A percentile compares a stretch with the other conserved stretches of the same genome.
These are phyloP conservation scores for Galeruca laticollis DNA, from an alignment of 2,888 invertebrate species.

Conservation along the genomic window DNA sequence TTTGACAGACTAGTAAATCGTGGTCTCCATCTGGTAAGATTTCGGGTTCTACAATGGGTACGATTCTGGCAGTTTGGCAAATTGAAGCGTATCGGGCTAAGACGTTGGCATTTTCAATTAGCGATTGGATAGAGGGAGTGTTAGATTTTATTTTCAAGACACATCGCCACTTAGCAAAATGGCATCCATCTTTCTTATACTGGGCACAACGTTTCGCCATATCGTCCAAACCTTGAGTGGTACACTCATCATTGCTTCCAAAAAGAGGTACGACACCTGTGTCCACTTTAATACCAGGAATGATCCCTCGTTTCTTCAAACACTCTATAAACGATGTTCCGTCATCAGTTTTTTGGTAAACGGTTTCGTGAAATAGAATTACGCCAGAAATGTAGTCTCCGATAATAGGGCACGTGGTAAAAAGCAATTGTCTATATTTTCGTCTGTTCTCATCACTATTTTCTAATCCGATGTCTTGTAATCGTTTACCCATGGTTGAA, in stretches of 20 bases:
- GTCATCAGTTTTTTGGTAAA: conserved; percentile 95
- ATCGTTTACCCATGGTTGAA: conserved; percentile 90
- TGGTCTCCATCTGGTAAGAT: conserved; percentile 98
- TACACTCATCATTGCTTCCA: conserved; percentile 94
- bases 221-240: conserved; percentile 97
- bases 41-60: conserved; percentile 99
- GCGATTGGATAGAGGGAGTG: conserved; percentile 91
- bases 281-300: conserved; percentile 98
- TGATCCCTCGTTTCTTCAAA: conserved; percentile 88
- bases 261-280: conserved; percentile 94
- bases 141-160: conserved; percentile 93
- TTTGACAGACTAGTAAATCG: conserved; percentile 89
- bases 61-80: conserved; percentile 95
- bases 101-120: conserved; percentile 95
- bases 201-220: conserved; percentile 93
- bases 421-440: conserved; percentile 78
- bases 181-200: conserved; percentile 89
- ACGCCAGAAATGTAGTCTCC: conserved; percentile 93
- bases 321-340: conserved; percentile 86
- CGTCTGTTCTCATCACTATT: conserved; percentile 91
- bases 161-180: conserved; percentile 98
- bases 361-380: conserved; percentile 98
- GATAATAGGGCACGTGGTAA: conserved; percentile 76
- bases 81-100: conserved; percentile 97
- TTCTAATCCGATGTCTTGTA: conserved; percentile 89